Percentiles rank a stretch among this genome's conserved stretches.
Evolutionary conservation across 2,113 vertebrate genomes (phyloP).

Genomic region (Sitta europaea): DNA sequence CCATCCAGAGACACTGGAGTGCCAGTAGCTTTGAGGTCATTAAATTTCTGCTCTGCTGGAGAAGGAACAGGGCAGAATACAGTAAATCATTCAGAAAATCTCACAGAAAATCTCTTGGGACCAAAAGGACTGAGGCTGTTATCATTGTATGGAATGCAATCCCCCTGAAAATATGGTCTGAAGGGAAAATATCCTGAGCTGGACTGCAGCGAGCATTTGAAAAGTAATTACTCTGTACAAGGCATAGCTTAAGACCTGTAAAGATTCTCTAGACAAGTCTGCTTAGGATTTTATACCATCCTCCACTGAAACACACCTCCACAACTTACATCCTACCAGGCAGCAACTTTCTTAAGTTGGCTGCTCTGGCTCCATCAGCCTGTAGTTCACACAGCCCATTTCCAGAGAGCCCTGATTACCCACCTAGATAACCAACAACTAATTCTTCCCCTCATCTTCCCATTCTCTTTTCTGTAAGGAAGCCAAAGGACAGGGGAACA

Average conservation of each 20-base stretch:
- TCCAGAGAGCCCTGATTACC: neutral
- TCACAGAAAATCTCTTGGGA: neutral
- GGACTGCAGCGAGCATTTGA: neutral
- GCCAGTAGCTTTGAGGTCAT: neutral
- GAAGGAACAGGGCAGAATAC: neutral
- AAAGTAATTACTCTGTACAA: neutral
- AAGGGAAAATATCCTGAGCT: neutral
- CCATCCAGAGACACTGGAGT: neutral
- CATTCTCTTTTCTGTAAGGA: neutral
- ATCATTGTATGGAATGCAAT: neutral
- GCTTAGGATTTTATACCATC: neutral
- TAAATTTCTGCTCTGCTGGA: neutral
- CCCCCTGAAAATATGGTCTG: neutral
- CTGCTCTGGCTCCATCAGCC: neutral
- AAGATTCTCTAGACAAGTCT: neutral
- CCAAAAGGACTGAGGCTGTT: neutral
- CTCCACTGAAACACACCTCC: neutral
- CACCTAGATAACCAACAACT: neutral
- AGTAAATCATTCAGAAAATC: neutral
- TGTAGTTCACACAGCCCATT: neutral
- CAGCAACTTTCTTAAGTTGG: neutral
- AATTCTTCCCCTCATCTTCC: neutral
- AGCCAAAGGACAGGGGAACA: neutral
- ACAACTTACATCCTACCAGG: neutral
- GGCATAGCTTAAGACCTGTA: neutral